Base-by-base conservation (phyloP, 2,113 vertebrate species). In the Pygathrix nemaeus region DNA sequence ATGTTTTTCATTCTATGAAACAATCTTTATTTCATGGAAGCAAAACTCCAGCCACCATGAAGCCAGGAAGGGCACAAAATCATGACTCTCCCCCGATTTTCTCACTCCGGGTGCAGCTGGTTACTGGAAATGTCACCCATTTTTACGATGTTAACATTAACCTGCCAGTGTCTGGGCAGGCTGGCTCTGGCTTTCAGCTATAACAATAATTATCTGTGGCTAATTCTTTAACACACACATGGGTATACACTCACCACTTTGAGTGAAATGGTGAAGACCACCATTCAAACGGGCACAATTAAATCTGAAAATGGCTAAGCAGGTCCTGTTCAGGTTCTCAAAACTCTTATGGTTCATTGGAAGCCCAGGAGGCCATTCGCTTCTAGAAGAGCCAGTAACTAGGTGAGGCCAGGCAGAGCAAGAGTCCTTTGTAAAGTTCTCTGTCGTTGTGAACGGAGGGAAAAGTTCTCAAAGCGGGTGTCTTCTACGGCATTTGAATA, bases 51-150 rank as follows among this genome's bases (percentile, higher is more conserved):
- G 73, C 61, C 40, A 3, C 25, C 16, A 0, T 12, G 73, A 23
- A 70, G 23, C 27, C 0, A 1, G 76, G 35, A 48, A 23, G 10
- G 11, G 3, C 52, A 52, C 57, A 14, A 12, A 57, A 25, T 3
- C 6, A 0, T 2, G 10, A 32, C 66, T 23, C 8, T 12, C 40
- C 0, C n/a, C 12, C 0, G 4, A 10, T 43, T 50, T 40, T 50
- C 73, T 64, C 52, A 50, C 1, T 21, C 9, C 4, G 1, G 8
- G 6, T 23, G 7, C 30, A 6, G 5, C 79, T 27, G 2, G 18
- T 30, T 23, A 3, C 57, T 13, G n/a, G 10, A 12, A 48, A 40
- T 0, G 12, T 23, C 70, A 21, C 61, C 52, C 43, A 32, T 21
- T 13, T 40, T 55, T 9, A 25, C 8, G 38, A 50, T 5, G 1